These are phyloP conservation scores for Drosophila sturtevanti DNA, from an alignment of 1,140 invertebrate genomes.

Conservation along the genomic window DNA sequence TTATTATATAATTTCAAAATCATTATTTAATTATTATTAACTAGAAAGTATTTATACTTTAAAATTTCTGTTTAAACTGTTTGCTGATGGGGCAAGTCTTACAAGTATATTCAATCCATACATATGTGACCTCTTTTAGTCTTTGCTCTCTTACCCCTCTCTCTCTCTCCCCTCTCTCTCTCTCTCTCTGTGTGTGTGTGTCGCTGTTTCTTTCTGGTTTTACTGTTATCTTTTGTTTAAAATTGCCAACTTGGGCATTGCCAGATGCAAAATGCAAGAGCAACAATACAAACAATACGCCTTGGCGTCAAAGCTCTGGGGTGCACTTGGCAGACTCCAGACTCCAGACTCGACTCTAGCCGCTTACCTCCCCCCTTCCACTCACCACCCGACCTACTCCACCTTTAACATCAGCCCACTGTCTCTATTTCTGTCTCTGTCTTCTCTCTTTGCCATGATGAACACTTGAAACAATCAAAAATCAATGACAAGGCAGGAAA, in stretches of 20 bases:
- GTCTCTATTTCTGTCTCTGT: background rate
- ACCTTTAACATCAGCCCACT: background rate
- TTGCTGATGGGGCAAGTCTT: background rate
- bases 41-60: background rate
- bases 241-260: constrained; percentile 77
- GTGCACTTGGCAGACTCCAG: constrained; percentile 73
- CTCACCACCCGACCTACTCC: background rate
- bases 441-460: constrained; percentile 9
- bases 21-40: background rate
- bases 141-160: constrained; percentile 16
- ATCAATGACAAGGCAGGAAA: constrained; percentile 63
- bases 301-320: constrained; percentile 74
- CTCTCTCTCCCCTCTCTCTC: constrained; percentile 15
- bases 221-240: constrained; percentile 73
- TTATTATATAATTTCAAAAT: no score
- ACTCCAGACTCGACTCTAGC: no score
- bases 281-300: constrained; percentile 55
- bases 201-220: constrained; percentile 25
- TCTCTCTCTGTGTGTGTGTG: no score
- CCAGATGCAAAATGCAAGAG: constrained; percentile 56
- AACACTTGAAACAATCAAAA: constrained; percentile 78
- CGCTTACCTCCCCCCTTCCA: no score
- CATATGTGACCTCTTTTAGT: constrained; percentile 42
- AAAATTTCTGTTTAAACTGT: no score
- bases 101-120: background rate